These are phyloP conservation scores for Peromyscus attwateri DNA, from an alignment of 2,797 vertebrate species.

Conservation along the genomic window DNA sequence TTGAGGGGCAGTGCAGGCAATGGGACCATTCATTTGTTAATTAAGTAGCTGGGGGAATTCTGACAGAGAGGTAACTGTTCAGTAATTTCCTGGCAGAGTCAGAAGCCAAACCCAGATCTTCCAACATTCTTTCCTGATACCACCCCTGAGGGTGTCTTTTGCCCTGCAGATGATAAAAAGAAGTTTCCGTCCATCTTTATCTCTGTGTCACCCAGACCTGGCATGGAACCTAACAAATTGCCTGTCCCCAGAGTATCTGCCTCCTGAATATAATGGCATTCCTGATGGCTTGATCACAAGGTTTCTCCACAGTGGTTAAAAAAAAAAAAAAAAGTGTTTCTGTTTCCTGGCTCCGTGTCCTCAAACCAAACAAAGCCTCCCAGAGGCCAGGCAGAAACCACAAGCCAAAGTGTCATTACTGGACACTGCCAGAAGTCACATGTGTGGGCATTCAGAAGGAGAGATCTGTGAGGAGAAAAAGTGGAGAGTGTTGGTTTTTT, in stretches of 20 bases:
- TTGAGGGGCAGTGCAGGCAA: not conserved
- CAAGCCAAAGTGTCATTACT: not conserved
- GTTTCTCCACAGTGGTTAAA: not conserved
- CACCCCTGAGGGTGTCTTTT: not conserved
- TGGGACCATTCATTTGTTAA: rapidly evolving
- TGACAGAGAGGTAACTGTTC: not conserved
- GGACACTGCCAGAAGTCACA: not conserved
- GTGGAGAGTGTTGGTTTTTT: not conserved
- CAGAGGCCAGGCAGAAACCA: not conserved
- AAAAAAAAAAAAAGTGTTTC: not conserved
- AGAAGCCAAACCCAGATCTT: not conserved
- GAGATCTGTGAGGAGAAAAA: not conserved
- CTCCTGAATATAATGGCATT: not conserved
- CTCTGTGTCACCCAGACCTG: constrained; percentile 13
- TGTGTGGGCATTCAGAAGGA: not conserved
- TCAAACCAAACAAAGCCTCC: not conserved
- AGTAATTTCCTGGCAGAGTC: not conserved
- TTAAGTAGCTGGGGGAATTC: not conserved
- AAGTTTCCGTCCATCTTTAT: constrained; percentile 30
- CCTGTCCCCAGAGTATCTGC: not conserved
- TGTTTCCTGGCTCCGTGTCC: constrained; percentile 10
- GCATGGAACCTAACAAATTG: not conserved
- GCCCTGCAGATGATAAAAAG: not conserved
- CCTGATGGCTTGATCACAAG: not conserved
- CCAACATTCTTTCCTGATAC: not conserved